Conservation (phyloP, 2,888 invertebrate genomes). For the Stegana nigrithorax region DNA sequence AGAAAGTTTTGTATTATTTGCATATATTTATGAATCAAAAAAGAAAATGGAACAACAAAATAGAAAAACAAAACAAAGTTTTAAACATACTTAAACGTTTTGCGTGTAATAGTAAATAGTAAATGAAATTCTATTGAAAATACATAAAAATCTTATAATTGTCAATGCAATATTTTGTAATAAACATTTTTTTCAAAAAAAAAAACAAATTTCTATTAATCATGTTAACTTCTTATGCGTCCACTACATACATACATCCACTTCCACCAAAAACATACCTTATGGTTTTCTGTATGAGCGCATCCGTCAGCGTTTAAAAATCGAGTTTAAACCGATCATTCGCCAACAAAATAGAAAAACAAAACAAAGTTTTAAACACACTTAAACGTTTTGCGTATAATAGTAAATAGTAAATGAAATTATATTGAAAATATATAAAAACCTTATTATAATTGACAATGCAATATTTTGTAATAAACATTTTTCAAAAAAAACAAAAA, state of each 20-base stretch:
- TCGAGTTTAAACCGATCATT: no score
- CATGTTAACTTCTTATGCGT: no score
- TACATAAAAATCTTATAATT: constrained; percentile 44
- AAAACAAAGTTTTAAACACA: neutral
- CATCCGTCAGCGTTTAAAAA: no score
- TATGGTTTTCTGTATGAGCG: no score
- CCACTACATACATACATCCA: no score
- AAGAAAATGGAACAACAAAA: no score
- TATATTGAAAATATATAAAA: constrained; percentile 17
- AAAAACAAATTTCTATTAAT: no score
- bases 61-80: neutral
- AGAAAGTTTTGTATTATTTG: constrained; percentile 2
- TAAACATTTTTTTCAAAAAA: constrained; percentile 44
- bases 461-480: constrained; percentile 58
- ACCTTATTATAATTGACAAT: constrained; percentile 56
- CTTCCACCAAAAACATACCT: no score
- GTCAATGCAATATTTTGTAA: constrained; percentile 60
- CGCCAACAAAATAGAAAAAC: neutral
- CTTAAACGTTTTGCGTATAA: no score
- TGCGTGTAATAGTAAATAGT: no score
- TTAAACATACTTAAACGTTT: constrained; percentile 1
- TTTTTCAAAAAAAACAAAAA: constrained; percentile 39
- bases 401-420: neutral
- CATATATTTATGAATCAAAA: no score
- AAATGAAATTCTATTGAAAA: neutral